phyloP scores from a whole-genome alignment of 2,888 invertebrate species.

The Deroplatys truncata region DNA sequence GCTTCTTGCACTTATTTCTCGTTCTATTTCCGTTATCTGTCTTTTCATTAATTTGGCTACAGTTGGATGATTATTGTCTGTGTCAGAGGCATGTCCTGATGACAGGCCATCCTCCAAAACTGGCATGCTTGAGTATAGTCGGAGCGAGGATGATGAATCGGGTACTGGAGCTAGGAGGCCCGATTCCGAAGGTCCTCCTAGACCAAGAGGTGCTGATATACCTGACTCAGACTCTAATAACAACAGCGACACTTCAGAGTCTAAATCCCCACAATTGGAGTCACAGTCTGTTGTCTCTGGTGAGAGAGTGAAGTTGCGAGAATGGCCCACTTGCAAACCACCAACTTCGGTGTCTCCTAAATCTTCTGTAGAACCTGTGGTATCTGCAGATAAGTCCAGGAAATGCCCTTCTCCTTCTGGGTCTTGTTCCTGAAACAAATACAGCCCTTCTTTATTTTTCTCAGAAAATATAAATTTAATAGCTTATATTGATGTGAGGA shows the following conservation, averaged over 20 bases:
- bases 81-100: constrained; percentile 89
- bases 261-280: constrained; percentile 80
- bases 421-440: constrained; percentile 37
- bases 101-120: constrained; percentile 91
- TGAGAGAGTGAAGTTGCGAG: constrained; percentile 82
- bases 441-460: background rate
- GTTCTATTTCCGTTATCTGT: constrained; percentile 69
- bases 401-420: constrained; percentile 33
- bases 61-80: constrained; percentile 83
- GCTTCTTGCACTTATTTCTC: constrained; percentile 59
- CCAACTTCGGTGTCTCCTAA: constrained; percentile 60
- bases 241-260: constrained; percentile 77
- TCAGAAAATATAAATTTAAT: background rate
- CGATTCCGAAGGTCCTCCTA: constrained; percentile 45
- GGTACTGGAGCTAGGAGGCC: constrained; percentile 46
- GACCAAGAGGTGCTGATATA: constrained; percentile 44
- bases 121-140: constrained; percentile 77
- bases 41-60: constrained; percentile 54
- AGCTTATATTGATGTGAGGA: background rate
- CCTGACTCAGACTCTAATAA: constrained; percentile 52
- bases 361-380: constrained; percentile 60
- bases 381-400: constrained; percentile 55
- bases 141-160: constrained; percentile 45
- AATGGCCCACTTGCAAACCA: constrained; percentile 59
- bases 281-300: constrained; percentile 92